Conservation (phyloP, 1,140 invertebrate genomes). For the Wiebesia pumilae region DNA sequence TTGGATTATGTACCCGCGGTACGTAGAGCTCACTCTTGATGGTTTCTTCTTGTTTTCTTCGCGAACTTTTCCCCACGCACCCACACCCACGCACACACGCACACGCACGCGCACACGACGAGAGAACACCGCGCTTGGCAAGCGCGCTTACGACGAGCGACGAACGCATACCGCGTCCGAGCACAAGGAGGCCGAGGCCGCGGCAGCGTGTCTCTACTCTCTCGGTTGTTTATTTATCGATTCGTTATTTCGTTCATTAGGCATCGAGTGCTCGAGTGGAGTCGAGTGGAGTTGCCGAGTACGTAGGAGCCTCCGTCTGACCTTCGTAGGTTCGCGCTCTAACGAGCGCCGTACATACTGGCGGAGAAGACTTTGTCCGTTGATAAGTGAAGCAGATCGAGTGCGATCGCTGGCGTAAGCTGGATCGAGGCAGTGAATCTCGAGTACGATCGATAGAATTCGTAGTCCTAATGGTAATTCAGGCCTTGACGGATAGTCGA, state of each 20-base stretch:
- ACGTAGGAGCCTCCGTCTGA: neutral
- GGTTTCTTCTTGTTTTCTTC: neutral
- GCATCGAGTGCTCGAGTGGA: neutral
- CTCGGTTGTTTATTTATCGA: conserved; percentile 3
- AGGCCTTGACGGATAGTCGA: neutral
- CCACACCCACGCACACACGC: neutral
- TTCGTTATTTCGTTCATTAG: conserved; percentile 12
- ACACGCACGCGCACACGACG: neutral
- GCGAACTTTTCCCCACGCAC: no score
- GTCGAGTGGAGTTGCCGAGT: neutral
- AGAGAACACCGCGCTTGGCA: neutral
- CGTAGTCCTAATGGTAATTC: no score
- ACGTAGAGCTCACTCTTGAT: neutral
- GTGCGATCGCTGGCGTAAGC: neutral
- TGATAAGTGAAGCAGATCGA: neutral
- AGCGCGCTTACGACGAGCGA: neutral
- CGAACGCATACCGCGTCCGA: neutral
- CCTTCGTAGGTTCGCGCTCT: neutral
- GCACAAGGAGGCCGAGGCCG: conserved; percentile 13
- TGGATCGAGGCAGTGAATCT: neutral
- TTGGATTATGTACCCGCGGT: conserved; percentile 21
- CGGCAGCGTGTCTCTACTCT: neutral
- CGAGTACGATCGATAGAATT: neutral
- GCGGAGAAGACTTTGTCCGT: neutral
- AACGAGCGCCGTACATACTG: no score